Evolutionary conservation across 2,888 invertebrate species (phyloP).

Genomic region (Lypha dubia): DNA sequence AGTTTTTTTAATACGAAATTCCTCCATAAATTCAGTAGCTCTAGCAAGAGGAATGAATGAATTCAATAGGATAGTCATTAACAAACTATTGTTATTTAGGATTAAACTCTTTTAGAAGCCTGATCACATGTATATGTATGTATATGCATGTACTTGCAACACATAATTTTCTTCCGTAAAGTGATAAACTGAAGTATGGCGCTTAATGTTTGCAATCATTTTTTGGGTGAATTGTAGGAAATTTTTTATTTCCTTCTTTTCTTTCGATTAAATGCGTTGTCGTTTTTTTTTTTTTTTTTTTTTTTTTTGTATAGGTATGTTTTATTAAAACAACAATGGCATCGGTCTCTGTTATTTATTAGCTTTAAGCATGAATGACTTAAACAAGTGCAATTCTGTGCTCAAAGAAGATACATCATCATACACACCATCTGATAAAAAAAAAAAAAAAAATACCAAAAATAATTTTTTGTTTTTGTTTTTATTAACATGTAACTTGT

Average conservation of each 20-base stretch:
- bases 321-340: constrained; percentile 55
- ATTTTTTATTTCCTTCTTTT: constrained; percentile 7
- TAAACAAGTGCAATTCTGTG: constrained; percentile 66
- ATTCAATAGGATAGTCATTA: no score
- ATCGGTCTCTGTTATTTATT: constrained; percentile 61
- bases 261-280: neutral
- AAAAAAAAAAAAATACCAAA: neutral
- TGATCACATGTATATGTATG: neutral
- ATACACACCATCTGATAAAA: neutral
- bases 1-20: no score
- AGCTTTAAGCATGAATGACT: constrained; percentile 55
- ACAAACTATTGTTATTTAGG: no score
- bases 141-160: constrained; percentile 40
- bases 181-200: constrained; percentile 66
- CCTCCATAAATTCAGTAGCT: no score
- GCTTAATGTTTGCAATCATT: constrained; percentile 59
- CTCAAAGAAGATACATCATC: constrained; percentile 27
- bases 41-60: no score
- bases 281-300: neutral
- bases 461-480: neutral
- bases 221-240: constrained; percentile 40
- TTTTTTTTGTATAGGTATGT: neutral
- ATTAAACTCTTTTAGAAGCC: constrained; percentile 3
- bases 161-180: constrained; percentile 59
- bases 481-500: constrained; percentile 45